These are phyloP conservation scores for Mesembrinibis cayennensis DNA, from an alignment of 2,113 vertebrate species.

Conservation along the genomic window DNA sequence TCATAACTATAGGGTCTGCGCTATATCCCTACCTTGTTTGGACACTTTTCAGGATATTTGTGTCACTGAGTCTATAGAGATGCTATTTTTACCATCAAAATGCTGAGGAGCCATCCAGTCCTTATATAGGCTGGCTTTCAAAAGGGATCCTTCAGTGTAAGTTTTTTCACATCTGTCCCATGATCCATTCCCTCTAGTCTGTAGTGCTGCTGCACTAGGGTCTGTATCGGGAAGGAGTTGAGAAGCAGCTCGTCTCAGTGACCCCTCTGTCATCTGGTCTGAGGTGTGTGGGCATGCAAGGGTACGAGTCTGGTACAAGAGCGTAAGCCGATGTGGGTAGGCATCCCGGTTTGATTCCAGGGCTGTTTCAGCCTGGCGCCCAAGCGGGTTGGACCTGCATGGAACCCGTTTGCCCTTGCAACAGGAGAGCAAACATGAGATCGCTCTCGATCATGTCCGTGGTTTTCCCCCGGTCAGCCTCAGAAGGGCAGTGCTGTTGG, in stretches of 20 bases:
- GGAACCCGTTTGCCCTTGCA: background rate
- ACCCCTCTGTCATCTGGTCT: background rate
- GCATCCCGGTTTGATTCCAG: background rate
- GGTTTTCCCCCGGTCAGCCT: background rate
- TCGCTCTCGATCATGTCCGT: fast-evolving
- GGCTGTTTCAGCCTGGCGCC: background rate
- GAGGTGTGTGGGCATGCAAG: background rate
- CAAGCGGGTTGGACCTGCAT: background rate
- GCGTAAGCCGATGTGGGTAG: background rate
- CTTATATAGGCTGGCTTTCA: background rate
- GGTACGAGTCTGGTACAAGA: background rate
- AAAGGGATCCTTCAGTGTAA: background rate
- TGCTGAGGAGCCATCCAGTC: background rate
- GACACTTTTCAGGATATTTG: background rate
- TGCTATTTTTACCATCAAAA: background rate
- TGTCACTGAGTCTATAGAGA: background rate
- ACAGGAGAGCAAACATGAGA: background rate
- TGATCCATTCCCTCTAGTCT: background rate
- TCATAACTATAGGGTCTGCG: background rate
- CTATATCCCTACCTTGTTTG: background rate
- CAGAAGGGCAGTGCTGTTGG: background rate
- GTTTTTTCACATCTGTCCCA: background rate
- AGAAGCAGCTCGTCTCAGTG: background rate
- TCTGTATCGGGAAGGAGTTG: background rate
- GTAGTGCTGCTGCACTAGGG: background rate